Evolutionary conservation across 1,140 invertebrate species (phyloP).

Genomic region (Magallana ariakensis): DNA sequence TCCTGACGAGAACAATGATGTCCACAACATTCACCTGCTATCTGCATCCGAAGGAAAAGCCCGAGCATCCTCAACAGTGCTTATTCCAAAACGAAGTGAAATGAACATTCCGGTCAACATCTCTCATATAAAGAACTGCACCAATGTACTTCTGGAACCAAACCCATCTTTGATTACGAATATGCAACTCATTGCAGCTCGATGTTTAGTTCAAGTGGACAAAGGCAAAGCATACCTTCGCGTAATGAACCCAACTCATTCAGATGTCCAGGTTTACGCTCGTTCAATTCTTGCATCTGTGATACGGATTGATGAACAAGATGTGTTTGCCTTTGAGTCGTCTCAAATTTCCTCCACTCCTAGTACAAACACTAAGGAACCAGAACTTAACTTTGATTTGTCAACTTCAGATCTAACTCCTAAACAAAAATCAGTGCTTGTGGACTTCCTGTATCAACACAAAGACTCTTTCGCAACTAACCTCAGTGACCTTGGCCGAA

Average conservation of each 20-base stretch:
- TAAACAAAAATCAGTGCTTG: background rate
- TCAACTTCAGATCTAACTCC: constrained; percentile 5
- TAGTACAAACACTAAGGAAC: background rate
- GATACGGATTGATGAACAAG: background rate
- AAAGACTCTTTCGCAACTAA: constrained; percentile 51
- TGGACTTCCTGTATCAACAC: constrained; percentile 55
- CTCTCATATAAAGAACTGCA: background rate
- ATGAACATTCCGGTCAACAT: constrained; percentile 25
- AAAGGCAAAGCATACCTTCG: constrained; percentile 32
- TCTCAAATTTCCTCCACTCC: too few relatives aligned
- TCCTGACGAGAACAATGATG: background rate
- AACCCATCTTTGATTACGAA: constrained; percentile 9
- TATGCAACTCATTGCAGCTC: constrained; percentile 42
- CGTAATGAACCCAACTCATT: constrained; percentile 28
- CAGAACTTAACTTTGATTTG: constrained; percentile 22
- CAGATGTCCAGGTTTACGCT: background rate
- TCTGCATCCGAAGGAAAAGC: background rate
- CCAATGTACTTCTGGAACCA: constrained; percentile 36
- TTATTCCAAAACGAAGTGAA: constrained; percentile 35
- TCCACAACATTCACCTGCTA: background rate
- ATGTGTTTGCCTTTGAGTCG: constrained; percentile 4
- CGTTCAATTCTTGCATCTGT: constrained; percentile 18
- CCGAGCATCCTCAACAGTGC: constrained; percentile 1
- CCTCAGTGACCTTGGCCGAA: constrained; percentile 53
- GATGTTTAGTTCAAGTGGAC: constrained; percentile 13